Evolutionary conservation across 2,888 invertebrate genomes (phyloP).

Genomic region (Dorcus parallelipipedus): DNA sequence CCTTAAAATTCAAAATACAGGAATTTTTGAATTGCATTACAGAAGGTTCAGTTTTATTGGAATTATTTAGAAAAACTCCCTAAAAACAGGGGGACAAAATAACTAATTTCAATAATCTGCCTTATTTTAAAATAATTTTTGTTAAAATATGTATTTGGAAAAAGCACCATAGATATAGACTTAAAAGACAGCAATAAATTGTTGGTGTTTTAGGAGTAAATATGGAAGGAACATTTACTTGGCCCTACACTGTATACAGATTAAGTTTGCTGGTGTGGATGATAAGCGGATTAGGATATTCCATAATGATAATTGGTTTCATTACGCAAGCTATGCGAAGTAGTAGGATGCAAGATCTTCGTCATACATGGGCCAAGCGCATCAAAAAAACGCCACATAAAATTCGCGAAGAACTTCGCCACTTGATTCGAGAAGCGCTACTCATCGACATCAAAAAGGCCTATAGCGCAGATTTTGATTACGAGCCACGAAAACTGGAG

Average conservation of each 20-base stretch:
- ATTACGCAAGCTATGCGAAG: conserved; percentile 75
- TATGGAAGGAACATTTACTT: conserved; percentile 55
- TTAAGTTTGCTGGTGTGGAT: conserved; percentile 84
- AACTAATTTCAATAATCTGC: too few relatives aligned
- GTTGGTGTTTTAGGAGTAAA: conserved; percentile 30
- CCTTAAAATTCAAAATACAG: too few relatives aligned
- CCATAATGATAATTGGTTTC: conserved; percentile 85
- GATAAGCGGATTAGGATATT: conserved; percentile 86
- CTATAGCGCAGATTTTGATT: conserved; percentile 61
- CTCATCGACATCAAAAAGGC: conserved; percentile 73
- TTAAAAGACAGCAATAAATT: too few relatives aligned
- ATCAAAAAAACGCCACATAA: conserved; percentile 75
- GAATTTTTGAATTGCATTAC: too few relatives aligned
- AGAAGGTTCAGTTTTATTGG: too few relatives aligned
- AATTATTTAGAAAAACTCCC: too few relatives aligned
- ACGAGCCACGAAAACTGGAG: conserved; percentile 43
- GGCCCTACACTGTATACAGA: conserved; percentile 68
- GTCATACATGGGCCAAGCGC: conserved; percentile 72
- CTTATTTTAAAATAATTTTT: background rate
- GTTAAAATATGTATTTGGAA: background rate
- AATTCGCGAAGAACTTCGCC: conserved; percentile 56
- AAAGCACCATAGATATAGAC: too few relatives aligned
- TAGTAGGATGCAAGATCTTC: conserved; percentile 68
- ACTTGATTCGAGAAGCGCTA: conserved; percentile 62
- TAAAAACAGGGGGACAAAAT: too few relatives aligned